A percentile compares a stretch with the other conserved stretches of the same genome.
Evolutionary conservation across 2,113 vertebrate genomes (phyloP).

Genomic region (Formicarius rufipectus): DNA sequence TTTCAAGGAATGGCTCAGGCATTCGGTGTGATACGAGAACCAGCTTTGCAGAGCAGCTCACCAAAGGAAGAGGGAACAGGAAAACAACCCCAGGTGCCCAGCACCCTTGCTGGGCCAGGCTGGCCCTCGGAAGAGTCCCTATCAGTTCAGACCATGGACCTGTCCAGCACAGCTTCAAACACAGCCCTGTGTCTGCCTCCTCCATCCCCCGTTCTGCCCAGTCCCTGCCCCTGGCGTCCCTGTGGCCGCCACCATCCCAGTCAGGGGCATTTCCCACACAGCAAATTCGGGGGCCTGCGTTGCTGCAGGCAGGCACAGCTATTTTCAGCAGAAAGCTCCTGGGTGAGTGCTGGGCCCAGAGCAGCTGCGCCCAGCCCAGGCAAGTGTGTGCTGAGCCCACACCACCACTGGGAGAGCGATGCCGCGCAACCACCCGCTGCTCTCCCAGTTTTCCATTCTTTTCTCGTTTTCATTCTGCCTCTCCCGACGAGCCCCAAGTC

Average conservation of each 20-base stretch:
- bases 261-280: background rate
- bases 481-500: background rate
- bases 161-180: fast-evolving
- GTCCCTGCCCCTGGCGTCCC: background rate
- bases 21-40: fast-evolving
- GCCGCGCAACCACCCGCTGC: background rate
- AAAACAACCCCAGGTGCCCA: fast-evolving
- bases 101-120: fast-evolving
- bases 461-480: background rate
- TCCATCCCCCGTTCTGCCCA: background rate
- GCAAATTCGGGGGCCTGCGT: fast-evolving
- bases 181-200: background rate
- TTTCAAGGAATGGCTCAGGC: fast-evolving
- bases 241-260: background rate
- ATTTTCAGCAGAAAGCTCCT: background rate
- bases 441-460: background rate
- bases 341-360: background rate
- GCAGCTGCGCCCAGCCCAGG: background rate
- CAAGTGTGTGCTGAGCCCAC: background rate
- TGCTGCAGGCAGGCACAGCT: fast-evolving
- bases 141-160: fast-evolving
- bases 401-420: background rate
- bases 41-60: background rate
- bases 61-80: background rate
- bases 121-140: too few species aligned